Percentiles rank a stretch among this genome's conserved stretches.
These are phyloP conservation scores for Chydorus sphaericus DNA, from an alignment of 2,888 invertebrate genomes.

Conservation along the genomic window DNA sequence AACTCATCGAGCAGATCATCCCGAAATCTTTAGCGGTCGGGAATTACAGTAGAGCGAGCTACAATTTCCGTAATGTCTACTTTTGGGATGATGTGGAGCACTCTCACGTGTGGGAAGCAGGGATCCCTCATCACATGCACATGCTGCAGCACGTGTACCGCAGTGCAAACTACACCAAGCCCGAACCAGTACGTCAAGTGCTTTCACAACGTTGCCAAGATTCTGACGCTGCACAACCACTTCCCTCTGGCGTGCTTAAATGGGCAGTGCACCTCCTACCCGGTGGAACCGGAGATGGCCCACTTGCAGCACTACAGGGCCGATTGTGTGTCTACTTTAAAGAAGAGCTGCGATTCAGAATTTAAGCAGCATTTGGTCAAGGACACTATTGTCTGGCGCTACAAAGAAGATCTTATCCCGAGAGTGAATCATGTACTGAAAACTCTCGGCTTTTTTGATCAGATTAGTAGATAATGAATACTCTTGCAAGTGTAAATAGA, in stretches of 20 bases:
- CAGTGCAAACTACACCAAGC: conserved; percentile 79
- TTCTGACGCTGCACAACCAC: conserved; percentile 79
- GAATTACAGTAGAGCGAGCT: conserved; percentile 54
- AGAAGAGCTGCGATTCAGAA: conserved; percentile 60
- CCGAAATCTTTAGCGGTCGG: conserved; percentile 50
- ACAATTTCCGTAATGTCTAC: conserved; percentile 82
- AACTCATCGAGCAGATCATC: conserved; percentile 56
- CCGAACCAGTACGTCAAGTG: conserved; percentile 86
- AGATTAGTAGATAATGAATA: too few species aligned
- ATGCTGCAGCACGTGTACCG: conserved; percentile 86
- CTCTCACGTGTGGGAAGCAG: conserved; percentile 62
- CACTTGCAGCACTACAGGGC: conserved; percentile 87
- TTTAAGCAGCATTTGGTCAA: conserved; percentile 65
- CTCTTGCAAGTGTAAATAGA: too few species aligned
- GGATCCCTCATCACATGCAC: conserved; percentile 74
- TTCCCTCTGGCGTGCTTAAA: conserved; percentile 78
- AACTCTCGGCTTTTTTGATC: conserved; percentile 46
- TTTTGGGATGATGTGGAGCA: conserved; percentile 76
- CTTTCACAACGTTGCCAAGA: conserved; percentile 81
- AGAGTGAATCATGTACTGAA: conserved; percentile 53
- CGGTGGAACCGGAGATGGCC: conserved; percentile 65
- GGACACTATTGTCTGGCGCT: conserved; percentile 78
- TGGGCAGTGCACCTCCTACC: conserved; percentile 57
- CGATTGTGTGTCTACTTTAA: conserved; percentile 75
- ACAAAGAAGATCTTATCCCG: conserved; percentile 56